Percentiles rank a stretch among this genome's conserved stretches.
phyloP scores from a whole-genome alignment of 2,888 invertebrate species.

The Caenorhabditis sulstoni region DNA sequence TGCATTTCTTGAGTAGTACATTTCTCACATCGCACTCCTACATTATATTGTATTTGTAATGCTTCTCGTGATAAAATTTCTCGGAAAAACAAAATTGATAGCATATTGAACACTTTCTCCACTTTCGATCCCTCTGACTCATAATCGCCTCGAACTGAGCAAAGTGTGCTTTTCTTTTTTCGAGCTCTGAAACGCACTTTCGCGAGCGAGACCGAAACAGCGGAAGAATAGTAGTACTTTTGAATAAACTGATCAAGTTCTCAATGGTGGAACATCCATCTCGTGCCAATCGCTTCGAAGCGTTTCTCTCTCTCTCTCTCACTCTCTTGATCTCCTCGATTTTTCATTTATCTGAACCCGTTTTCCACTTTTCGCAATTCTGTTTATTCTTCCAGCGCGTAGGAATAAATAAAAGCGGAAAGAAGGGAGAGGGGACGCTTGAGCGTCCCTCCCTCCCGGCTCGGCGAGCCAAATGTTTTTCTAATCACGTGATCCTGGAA shows the following conservation, averaged over 20 bases:
- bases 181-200: neutral
- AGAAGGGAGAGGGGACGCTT: constrained; percentile 9
- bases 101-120: neutral
- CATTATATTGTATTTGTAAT: too few species aligned
- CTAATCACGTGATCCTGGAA: constrained; percentile 52
- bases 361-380: constrained; percentile 22
- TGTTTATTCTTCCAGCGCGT: constrained; percentile 19
- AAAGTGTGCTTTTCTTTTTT: neutral
- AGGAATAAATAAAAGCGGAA: constrained; percentile 21
- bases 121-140: neutral
- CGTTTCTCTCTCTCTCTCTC: neutral
- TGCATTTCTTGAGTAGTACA: constrained; percentile 4
- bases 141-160: neutral
- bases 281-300: neutral
- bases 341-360: constrained; percentile 9
- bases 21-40: too few species aligned
- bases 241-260: constrained; percentile 3
- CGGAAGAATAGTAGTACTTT: constrained; percentile 13
- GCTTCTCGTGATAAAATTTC: too few species aligned
- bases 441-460: constrained; percentile 11
- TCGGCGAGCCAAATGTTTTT: constrained; percentile 35
- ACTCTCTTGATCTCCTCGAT: neutral
- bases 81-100: too few species aligned
- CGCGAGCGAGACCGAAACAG: neutral
- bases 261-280: neutral